These are phyloP conservation scores for Drosophila micromelanica DNA, from an alignment of 1,140 invertebrate species.

Conservation along the genomic window DNA sequence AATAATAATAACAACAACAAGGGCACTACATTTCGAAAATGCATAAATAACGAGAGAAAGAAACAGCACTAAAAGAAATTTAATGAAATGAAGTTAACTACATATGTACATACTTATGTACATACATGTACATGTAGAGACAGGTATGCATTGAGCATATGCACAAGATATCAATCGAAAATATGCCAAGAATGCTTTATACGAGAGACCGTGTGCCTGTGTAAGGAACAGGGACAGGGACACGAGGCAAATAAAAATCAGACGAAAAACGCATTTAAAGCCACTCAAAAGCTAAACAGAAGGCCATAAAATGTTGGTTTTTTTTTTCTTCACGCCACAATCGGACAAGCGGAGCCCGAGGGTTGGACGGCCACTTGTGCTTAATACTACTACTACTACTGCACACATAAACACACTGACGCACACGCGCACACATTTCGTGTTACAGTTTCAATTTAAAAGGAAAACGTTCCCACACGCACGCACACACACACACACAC, in stretches of 20 bases:
- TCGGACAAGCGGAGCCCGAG: constrained; percentile 1
- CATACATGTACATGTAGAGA: neutral
- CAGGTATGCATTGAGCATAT: constrained; percentile 14
- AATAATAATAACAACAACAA: constrained; percentile 40
- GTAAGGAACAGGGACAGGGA: constrained; percentile 7
- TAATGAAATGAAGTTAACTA: constrained; percentile 23
- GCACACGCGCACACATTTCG: constrained; percentile 44
- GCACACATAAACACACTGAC: constrained; percentile 18
- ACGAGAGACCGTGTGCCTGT: neutral
- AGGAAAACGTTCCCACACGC: constrained; percentile 68
- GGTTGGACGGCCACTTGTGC: constrained; percentile 31
- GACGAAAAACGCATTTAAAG: constrained; percentile 74
- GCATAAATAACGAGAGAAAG: constrained; percentile 20
- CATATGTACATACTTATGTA: constrained; percentile 4
- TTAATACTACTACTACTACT: constrained; percentile 5
- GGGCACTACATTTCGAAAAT: constrained; percentile 33
- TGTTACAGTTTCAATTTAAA: constrained; percentile 79
- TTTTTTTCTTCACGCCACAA: constrained; percentile 50
- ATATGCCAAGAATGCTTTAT: constrained; percentile 65
- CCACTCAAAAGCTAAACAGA: constrained; percentile 69
- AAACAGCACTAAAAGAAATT: constrained; percentile 22
- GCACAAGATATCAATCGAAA: constrained; percentile 59
- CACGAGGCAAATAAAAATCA: constrained; percentile 70
- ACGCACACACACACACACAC: constrained; percentile 33
- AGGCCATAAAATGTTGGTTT: constrained; percentile 56